Evolutionary conservation across 1,140 invertebrate genomes (phyloP), one percentile per base, ranked within the genome.

Genomic region (Drosophila takahashii): DNA sequence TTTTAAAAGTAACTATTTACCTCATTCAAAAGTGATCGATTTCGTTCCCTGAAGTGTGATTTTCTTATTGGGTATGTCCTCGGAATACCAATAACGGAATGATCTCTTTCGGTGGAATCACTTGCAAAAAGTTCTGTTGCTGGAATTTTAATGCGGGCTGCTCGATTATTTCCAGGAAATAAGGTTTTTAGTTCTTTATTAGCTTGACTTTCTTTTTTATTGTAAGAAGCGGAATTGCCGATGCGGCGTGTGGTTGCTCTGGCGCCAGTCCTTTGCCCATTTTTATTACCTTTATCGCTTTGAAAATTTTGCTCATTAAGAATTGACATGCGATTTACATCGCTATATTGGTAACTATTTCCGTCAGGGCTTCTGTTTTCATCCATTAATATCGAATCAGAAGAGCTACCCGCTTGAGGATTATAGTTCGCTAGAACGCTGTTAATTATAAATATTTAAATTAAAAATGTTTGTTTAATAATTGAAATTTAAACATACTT

Each of bases 21-120:
- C 78, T 91, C 80, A 56, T 79, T 85, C 13, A 90, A 56, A 44
- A 91, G 47, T 0, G 74, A 78, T 1, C 90, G 83, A 73, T 89
- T 91, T 29, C 90, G 57, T 67, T 91, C 90, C 34, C 90, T 71
- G 27, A 91, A 91, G 34, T 91, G 86, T 2, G 90, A 91, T 77
- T 84, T 79, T 41, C 86, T 65, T 10, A 77, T 53, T 1, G 84
- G 90, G 58, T 89, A 87, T 18, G 65, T 60, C 22, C 67, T 72
- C 37, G 76, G 59, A 39, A 90, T 69, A 7, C 87, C 83, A 26
- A 89, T 60, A 44, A 59, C 54, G 2, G 66, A 26, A 8, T 45
- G 53, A 16, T 81, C 65, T 8, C 13, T 73, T 26, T 84, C 66
- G 2, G 22, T 22, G 10, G 64, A 42, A 9, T 81, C 62, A n/a